Conservation (phyloP, 2,113 vertebrate genomes). For the Asarcornis scutulata region DNA sequence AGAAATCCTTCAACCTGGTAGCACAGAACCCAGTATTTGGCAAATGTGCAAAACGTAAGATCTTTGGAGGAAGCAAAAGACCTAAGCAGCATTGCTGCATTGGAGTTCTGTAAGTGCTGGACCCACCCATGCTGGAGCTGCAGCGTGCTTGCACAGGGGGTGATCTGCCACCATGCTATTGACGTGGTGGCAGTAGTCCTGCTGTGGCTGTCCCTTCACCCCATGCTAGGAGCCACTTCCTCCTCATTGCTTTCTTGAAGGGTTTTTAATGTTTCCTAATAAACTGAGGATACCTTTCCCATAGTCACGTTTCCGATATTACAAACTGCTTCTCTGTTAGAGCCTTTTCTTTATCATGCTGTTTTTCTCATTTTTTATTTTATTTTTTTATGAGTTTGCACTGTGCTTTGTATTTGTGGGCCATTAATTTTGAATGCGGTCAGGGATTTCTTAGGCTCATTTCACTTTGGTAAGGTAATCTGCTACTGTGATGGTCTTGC, state of each 20-base stretch:
- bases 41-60: neutral
- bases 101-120: neutral
- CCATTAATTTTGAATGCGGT: neutral
- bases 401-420: neutral
- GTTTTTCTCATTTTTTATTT: neutral
- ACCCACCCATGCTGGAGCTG: neutral
- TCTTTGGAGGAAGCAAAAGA: neutral
- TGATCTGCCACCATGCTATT: neutral
- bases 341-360: neutral
- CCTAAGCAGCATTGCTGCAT: neutral
- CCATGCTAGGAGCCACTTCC: neutral
- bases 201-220: neutral
- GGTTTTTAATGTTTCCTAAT: neutral
- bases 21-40: neutral
- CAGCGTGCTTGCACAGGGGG: neutral
- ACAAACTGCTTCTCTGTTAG: neutral
- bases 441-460: neutral
- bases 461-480: neutral
- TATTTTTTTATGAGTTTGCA: neutral
- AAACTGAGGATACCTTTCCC: neutral
- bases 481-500: neutral
- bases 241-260: neutral
- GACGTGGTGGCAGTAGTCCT: neutral
- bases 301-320: neutral
- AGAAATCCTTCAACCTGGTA: neutral